Percentiles rank a stretch among this genome's conserved stretches.
Evolutionary conservation across 92 coral and sea anemone genomes (phyloP).

Genomic region (Micromussa lordhowensis): DNA sequence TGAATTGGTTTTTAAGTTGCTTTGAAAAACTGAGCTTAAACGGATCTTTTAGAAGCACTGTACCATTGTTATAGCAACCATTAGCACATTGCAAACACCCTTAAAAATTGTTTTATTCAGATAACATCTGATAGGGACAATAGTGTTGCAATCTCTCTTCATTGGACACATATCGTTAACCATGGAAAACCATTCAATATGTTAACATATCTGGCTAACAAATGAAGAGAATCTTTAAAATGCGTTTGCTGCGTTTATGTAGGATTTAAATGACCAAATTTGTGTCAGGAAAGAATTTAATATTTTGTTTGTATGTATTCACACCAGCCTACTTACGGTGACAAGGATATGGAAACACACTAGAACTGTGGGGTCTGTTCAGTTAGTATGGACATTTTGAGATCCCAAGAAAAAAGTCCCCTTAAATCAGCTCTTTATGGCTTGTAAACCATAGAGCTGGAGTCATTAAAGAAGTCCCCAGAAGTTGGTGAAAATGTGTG

Average conservation of each 20-base stretch:
- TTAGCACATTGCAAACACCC: neutral
- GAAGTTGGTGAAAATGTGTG: no score
- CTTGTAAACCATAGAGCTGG: no score
- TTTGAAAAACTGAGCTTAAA: neutral
- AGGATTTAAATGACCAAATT: no score
- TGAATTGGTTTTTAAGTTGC: slow-evolving; percentile 2
- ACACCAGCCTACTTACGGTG: no score
- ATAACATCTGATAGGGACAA: neutral
- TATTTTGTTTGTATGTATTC: no score
- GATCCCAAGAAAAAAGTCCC: neutral
- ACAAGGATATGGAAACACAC: no score
- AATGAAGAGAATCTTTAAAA: no score
- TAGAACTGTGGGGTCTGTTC: no score
- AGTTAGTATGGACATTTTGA: neutral
- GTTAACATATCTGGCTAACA: no score
- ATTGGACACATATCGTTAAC: neutral
- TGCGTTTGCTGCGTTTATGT: no score
- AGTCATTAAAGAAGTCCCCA: no score
- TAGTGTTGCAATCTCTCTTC: neutral
- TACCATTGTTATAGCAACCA: slow-evolving; percentile 5
- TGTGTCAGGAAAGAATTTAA: no score
- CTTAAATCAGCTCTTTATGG: neutral
- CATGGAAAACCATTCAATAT: slow-evolving; percentile 2
- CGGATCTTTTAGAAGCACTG: neutral
- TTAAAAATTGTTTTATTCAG: slow-evolving; percentile 3